Evolutionary conservation across 2,888 invertebrate genomes (phyloP).

Genomic region (Mythimna impura): DNA sequence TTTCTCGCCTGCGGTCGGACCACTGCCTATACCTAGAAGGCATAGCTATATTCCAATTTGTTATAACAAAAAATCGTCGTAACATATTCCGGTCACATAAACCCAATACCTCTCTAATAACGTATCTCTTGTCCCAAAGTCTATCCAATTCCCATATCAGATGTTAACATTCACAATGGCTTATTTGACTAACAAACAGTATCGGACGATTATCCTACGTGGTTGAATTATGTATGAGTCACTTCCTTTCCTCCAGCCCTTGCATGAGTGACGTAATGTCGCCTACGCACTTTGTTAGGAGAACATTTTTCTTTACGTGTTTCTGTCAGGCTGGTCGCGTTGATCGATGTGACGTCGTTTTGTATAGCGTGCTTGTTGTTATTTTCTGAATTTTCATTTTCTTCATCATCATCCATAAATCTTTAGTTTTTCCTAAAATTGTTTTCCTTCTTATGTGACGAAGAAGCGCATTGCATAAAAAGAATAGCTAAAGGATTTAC

Average conservation of each 20-base stretch:
- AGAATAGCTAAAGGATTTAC: too few species aligned
- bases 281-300: conserved; percentile 65
- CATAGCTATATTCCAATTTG: neutral
- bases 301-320: conserved; percentile 40
- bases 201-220: conserved; percentile 83
- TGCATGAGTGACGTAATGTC: conserved; percentile 66
- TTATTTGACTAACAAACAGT: conserved; percentile 89
- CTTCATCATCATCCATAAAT: neutral
- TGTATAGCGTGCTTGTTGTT: neutral
- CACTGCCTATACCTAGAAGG: too few species aligned
- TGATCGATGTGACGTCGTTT: conserved; percentile 16
- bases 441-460: too few species aligned
- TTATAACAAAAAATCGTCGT: neutral
- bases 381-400: neutral
- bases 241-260: conserved; percentile 76
- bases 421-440: too few species aligned
- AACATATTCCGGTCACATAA: conserved; percentile 29
- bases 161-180: conserved; percentile 82
- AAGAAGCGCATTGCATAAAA: too few species aligned
- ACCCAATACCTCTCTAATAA: conserved; percentile 36
- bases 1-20: too few species aligned
- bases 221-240: conserved; percentile 85
- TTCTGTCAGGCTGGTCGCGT: conserved; percentile 11
- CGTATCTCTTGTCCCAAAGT: conserved; percentile 32
- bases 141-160: conserved; percentile 71